Evolutionary conservation across 2,113 vertebrate genomes (phyloP), one percentile per base, ranked within the genome.

Genomic region (Crotalus helleri): DNA sequence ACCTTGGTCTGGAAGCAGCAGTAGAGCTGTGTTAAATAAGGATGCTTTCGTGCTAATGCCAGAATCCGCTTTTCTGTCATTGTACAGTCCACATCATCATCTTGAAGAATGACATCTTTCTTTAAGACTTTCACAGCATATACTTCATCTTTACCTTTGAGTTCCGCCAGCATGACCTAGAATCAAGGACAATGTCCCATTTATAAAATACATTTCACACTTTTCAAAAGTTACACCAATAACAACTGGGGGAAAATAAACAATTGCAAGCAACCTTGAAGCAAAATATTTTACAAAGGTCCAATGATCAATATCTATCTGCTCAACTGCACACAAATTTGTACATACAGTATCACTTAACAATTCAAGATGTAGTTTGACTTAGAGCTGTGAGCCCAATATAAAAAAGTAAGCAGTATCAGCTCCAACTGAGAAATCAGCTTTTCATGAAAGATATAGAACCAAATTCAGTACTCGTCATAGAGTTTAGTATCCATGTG

Each of bases 1-100:
- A 99, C 99, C 98, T 99, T 99, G 17, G 99, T 99, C 98, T 99
- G 99, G 98, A 99, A 99, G 98, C 99, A 99, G 98, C 99, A 99
- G 96, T 99, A 99, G 46, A 99, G 99, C 96, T 99, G 99, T 93
- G 99, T 99, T 96, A 99, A 98, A 96, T 99, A 99, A 0, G 99
- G 99, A 96, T 99, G 99, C 96, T 98, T 98, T 95, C 99, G 98
- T 51, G 99, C 99, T 90, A 99, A 97, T 29, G 99, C 99, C 95
- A 99, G 97, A 97, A 99, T 99, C 94, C 99, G 98, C 95, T 99
- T 99, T 96, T 99, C 99, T 2, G 99, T 99, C 98, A 99, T 99
- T 3, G 99, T 99, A 97, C 99, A 99, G 97, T 99, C 99, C 64
- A 99, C 99, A 0, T 99, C 99, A 0, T 99, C 99, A 54, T 99